Evolutionary conservation across 2,888 invertebrate genomes (phyloP), one percentile per base, ranked within the genome.

Genomic region (Amblyjoppa fuscipennis): DNA sequence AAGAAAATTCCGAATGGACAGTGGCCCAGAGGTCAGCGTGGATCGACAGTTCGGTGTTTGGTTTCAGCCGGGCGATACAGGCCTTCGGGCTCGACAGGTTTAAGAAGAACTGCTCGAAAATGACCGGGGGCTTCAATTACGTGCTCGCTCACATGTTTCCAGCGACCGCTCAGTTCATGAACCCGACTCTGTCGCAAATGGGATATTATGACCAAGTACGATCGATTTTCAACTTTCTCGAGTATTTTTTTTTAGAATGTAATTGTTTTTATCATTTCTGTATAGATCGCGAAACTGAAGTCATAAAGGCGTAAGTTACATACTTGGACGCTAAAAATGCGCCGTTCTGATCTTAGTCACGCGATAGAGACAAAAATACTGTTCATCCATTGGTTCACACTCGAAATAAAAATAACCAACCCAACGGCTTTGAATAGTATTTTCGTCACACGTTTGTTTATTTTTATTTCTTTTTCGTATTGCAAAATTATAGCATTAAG

Each of bases 1-100:
- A 96, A 25, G 96, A 97, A 61, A 96, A 96, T 93, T 95, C 95
- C 0, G 96, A 96, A 3, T 96, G 96, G 95, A 98, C 98, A 2
- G 94, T 97, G 49, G 98, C 98, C 31, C 95, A 96, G 41, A 96
- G 98, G 80, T 96, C 97, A 1, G 98, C 98, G 0, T 98, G 98
- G 97, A 97, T 99, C 84, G 97, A 97, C 92, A 98, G 98, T 1
- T 97, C 97, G 91, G 96, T 99, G 71, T 97, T 96, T 94, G 99
- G 98, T 45, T 97, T 99, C 93, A 97, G 98, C 51, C 95, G 97
- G 80, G 97, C 98, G 6, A 98, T 99, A 89, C 96, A 98, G 87
- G 97, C 97, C 6, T 99, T 98, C 94, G 99, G 98, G 1, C 95
- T 98, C 87, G 98, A 98, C 85, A 95, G 98, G 86, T 99, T 98